phyloP scores from a whole-genome alignment of 2,888 invertebrate species.

The Mesorhabditis sp. region DNA sequence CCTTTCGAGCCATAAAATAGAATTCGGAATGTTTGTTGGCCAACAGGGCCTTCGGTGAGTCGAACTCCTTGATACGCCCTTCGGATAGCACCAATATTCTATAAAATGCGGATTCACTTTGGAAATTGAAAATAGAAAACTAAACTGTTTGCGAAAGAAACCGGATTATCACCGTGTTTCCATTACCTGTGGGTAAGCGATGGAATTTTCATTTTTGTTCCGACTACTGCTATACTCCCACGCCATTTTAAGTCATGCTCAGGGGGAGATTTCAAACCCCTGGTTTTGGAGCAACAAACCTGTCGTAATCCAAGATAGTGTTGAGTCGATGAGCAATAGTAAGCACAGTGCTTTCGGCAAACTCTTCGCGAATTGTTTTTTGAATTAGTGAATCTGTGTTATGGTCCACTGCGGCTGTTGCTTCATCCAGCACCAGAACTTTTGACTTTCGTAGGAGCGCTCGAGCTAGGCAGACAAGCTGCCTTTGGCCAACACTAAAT shows the following conservation, averaged over 20 bases:
- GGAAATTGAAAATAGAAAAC: not conserved
- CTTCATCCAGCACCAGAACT: conserved; percentile 66
- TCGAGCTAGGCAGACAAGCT: conserved; percentile 62
- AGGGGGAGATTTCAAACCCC: too few species aligned
- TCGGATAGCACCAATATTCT: conserved; percentile 61
- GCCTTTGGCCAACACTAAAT: conserved; percentile 62
- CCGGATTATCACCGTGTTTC: too few species aligned
- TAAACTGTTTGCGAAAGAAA: too few species aligned
- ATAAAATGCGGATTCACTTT: conserved; percentile 19
- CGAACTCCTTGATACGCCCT: conserved; percentile 59
- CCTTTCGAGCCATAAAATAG: conserved; percentile 60
- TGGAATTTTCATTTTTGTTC: too few species aligned
- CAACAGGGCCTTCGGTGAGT: conserved; percentile 57
- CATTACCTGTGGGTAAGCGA: too few species aligned
- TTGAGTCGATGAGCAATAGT: conserved; percentile 89
- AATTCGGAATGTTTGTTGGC: conserved; percentile 56
- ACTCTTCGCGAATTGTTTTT: conserved; percentile 66
- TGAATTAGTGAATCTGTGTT: conserved; percentile 66
- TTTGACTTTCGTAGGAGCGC: conserved; percentile 60
- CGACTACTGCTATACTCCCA: too few species aligned
- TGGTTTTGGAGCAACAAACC: conserved; percentile 14
- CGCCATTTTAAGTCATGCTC: too few species aligned
- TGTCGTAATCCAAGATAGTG: conserved; percentile 82
- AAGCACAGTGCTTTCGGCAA: conserved; percentile 79
- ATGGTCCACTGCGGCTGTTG: conserved; percentile 64